Evolutionary conservation across 2,113 vertebrate species (phyloP).

Genomic region (Hydropotes inermis): DNA sequence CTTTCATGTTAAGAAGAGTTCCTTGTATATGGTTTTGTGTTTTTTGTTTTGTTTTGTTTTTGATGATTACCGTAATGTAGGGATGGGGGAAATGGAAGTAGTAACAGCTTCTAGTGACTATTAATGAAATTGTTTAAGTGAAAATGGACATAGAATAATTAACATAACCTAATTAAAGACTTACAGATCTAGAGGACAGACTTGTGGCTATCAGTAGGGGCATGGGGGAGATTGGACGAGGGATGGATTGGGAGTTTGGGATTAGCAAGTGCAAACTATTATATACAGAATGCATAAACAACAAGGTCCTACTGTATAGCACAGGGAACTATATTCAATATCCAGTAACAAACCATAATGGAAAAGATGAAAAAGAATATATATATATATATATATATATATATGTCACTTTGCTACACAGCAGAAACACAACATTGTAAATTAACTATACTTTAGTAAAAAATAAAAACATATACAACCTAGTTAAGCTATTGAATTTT

Average conservation of each 20-base stretch:
- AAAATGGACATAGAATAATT: background rate
- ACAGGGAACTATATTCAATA: background rate
- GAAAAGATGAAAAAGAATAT: background rate
- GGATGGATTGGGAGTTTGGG: background rate
- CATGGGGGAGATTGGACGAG: background rate
- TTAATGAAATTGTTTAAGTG: background rate
- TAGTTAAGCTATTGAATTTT: background rate
- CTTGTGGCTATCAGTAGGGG: background rate
- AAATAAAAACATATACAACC: background rate
- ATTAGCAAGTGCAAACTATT: background rate
- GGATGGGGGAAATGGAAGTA: background rate
- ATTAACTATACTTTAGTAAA: background rate
- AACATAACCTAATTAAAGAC: background rate
- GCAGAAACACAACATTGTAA: background rate
- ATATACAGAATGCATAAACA: background rate
- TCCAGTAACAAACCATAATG: background rate
- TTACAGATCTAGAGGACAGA: background rate
- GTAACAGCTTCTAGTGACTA: background rate
- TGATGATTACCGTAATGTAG: background rate
- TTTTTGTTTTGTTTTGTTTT: background rate
- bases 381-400: background rate
- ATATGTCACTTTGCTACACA: background rate
- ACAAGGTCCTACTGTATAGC: background rate
- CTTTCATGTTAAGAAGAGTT: background rate
- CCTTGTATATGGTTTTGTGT: too few species aligned